Evolutionary conservation across 2,113 vertebrate genomes (phyloP).

Genomic region (Thalassarche chlororhynchos): DNA sequence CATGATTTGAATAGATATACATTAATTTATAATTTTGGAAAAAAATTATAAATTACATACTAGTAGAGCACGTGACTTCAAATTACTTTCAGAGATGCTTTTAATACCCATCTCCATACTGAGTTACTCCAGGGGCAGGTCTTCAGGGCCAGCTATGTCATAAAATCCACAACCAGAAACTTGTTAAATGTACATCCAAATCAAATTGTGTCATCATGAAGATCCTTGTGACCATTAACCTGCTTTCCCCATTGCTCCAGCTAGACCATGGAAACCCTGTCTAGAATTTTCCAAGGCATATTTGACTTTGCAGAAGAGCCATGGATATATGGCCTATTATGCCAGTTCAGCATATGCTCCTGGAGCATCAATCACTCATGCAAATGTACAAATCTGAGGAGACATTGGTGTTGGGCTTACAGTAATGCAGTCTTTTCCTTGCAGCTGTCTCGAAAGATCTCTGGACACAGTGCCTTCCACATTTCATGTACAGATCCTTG

Average conservation of each 20-base stretch:
- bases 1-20: background rate
- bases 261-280: background rate
- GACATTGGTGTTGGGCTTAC: background rate
- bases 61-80: background rate
- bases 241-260: background rate
- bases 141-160: background rate
- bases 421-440: slow-evolving; percentile 16
- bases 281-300: background rate
- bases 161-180: background rate
- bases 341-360: background rate
- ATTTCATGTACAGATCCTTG: background rate
- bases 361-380: background rate
- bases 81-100: background rate
- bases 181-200: background rate
- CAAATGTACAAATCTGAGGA: background rate
- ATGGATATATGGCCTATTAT: background rate
- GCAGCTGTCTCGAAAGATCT: slow-evolving; percentile 28
- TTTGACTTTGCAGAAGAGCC: background rate
- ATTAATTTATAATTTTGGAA: background rate
- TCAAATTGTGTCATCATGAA: rapidly evolving
- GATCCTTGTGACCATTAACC: background rate
- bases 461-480: background rate
- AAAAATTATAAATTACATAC: background rate
- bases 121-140: background rate
- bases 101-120: background rate